These are phyloP conservation scores for Orientallactaga bullata DNA, from an alignment of 2,113 vertebrate genomes.

Conservation along the genomic window DNA sequence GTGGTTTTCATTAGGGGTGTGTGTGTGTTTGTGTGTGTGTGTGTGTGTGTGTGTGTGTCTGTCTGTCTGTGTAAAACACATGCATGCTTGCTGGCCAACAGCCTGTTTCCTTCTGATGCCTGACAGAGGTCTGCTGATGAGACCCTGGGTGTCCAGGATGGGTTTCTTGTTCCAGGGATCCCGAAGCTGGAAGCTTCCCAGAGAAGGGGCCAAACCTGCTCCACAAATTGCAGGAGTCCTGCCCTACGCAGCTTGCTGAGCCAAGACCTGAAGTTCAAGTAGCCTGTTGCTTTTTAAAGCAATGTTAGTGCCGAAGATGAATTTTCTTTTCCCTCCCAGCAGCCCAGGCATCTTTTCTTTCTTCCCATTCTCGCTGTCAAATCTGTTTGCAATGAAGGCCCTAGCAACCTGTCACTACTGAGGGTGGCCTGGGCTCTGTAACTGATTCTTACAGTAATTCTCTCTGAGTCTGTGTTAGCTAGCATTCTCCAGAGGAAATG, in stretches of 20 bases:
- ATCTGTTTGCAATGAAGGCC: not conserved
- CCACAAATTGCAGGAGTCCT: not conserved
- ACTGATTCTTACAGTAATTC: not conserved
- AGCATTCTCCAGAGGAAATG: not conserved
- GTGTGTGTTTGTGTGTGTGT: conserved; percentile 45
- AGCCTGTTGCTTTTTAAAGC: not conserved
- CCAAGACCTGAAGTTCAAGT: not conserved
- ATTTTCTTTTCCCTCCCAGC: too few species aligned
- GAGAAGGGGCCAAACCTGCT: not conserved
- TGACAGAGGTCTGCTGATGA: conserved; percentile 44
- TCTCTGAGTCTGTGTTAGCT: not conserved
- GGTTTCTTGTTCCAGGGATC: not conserved
- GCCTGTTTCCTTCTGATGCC: conserved; percentile 47
- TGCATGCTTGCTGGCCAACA: conserved; percentile 41
- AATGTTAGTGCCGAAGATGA: not conserved
- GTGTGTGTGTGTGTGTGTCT: too few species aligned
- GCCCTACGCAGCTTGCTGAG: not conserved
- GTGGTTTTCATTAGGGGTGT: conserved; percentile 80
- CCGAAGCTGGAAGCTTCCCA: not conserved
- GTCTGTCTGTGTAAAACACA: not conserved
- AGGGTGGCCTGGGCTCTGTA: not conserved
- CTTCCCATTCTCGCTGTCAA: not conserved
- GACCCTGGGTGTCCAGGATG: not conserved
- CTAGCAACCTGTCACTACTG: not conserved
- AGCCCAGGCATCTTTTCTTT: not conserved